Evolutionary conservation across 2,113 vertebrate genomes (phyloP).

Genomic region (Platichthys flesus): DNA sequence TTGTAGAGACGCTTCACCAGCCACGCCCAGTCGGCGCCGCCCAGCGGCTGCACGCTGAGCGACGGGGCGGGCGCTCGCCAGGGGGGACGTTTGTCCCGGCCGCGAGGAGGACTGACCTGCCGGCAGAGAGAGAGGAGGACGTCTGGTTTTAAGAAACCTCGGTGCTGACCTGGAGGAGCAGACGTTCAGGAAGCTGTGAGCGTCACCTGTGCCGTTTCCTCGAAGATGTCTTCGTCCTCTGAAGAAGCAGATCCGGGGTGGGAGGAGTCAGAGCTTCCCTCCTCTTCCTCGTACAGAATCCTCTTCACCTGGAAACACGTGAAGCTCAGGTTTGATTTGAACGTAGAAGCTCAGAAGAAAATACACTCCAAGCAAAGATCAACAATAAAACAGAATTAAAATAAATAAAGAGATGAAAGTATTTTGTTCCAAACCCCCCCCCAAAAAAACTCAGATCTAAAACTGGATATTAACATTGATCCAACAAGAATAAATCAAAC

Average conservation of each 20-base stretch:
- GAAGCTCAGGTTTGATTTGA: neutral
- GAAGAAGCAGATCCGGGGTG: conserved; percentile 94
- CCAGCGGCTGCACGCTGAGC: conserved; percentile 88
- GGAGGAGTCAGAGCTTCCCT: conserved; percentile 92
- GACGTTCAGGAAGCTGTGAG: neutral
- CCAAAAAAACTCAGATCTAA: too few relatives aligned
- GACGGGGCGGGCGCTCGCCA: conserved; percentile 90
- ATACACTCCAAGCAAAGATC: too few relatives aligned
- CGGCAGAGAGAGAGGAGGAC: neutral
- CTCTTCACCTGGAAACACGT: conserved; percentile 85
- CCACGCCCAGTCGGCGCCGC: conserved; percentile 95
- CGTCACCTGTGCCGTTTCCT: conserved; percentile 91
- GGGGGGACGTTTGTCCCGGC: conserved; percentile 86
- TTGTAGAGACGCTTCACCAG: conserved; percentile 93
- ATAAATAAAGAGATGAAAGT: too few relatives aligned
- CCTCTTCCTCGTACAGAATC: conserved; percentile 93
- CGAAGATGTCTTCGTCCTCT: conserved; percentile 98
- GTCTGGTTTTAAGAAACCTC: too few relatives aligned
- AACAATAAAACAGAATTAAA: too few relatives aligned
- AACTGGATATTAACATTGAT: neutral
- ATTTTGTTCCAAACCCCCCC: too few relatives aligned
- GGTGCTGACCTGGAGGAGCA: neutral
- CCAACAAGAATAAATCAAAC: too few relatives aligned
- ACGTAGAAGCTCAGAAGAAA: too few relatives aligned
- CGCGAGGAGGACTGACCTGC: conserved; percentile 91